Base-by-base conservation (phyloP, 2,888 invertebrate genomes). In the Spatulosminthurus flaviceps region DNA sequence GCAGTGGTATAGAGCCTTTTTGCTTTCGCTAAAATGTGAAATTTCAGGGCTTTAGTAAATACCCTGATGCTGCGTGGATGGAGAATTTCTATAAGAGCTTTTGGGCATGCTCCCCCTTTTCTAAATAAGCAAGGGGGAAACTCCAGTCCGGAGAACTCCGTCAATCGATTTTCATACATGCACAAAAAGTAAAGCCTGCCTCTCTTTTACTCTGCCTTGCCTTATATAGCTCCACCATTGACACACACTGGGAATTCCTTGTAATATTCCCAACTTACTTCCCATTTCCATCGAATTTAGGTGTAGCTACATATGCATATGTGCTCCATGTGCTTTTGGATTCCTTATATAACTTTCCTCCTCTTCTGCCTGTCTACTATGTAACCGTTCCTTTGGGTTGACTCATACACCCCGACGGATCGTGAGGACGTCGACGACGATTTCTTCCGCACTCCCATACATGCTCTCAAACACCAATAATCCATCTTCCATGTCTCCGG, bases 401-500 rank as follows among this genome's bases (percentile, higher is more conserved):
- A 73, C 73, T 73, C 73, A 73, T 28, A 73, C 73, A 26, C 73
- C 42, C 64, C 64, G 64, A 64, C 64, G 64, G 41, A 70, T 70
- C 41, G 60, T 73, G 66, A 75, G 66, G 69, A 77, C 41, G 67
- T 64, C 42, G 76, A 76, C 66, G 43, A 67, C 67, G 77, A 26
- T 69, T 67, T 42, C 77, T 67, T 77, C 66, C 70, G 21, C 70
- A 34, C 70, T 75, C 64, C 41, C 41, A 28, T 74, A 51, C 70
- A 70, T 70, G 69, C 60, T 42, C 78, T 29, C 78, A 61, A 73
- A 73, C 78, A 78, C 78, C 78, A 78, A 78, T 78, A 78, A 78
- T 78, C 78, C 78, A 78, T 78, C 78, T 78, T 78, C 78, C 78
- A 78, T 73, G 78, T 72, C 73, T 78, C 78, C 73, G 78, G 61